Evolutionary conservation across 2,888 invertebrate species (phyloP).

Genomic region (Drosophila stalkeri): DNA sequence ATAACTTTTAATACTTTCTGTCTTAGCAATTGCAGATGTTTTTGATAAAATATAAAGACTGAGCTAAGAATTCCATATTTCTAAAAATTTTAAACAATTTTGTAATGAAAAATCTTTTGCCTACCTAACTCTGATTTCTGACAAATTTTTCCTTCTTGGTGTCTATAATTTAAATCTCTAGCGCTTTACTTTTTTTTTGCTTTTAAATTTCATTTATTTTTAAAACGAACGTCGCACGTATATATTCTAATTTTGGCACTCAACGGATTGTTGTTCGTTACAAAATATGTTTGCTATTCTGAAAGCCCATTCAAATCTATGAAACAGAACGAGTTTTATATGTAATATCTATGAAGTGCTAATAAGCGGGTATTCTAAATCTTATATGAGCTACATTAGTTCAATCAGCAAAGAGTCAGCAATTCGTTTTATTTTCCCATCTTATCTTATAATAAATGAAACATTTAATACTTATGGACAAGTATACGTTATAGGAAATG

Average conservation of each 20-base stretch:
- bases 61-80: background rate
- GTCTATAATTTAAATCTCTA: conserved; percentile 57
- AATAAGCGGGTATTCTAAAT: background rate
- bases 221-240: conserved; percentile 60
- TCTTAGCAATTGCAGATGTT: background rate
- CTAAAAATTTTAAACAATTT: background rate
- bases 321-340: background rate
- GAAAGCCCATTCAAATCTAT: conserved; percentile 18
- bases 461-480: too few relatives aligned
- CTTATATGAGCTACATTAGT: background rate
- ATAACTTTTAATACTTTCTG: background rate
- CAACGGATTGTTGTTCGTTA: conserved; percentile 64
- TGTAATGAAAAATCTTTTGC: background rate
- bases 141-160: conserved; percentile 9
- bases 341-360: background rate
- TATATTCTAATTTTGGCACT: conserved; percentile 68
- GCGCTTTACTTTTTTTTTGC: conserved; percentile 40
- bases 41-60: background rate
- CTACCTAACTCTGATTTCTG: background rate
- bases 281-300: conserved; percentile 64
- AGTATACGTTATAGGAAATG: too few relatives aligned
- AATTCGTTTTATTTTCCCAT: background rate
- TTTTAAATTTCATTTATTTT: conserved; percentile 67
- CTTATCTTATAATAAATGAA: background rate
- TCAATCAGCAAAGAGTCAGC: background rate